Base-by-base conservation (phyloP, 2,113 vertebrate species). In the Aptenodytes patagonicus region DNA sequence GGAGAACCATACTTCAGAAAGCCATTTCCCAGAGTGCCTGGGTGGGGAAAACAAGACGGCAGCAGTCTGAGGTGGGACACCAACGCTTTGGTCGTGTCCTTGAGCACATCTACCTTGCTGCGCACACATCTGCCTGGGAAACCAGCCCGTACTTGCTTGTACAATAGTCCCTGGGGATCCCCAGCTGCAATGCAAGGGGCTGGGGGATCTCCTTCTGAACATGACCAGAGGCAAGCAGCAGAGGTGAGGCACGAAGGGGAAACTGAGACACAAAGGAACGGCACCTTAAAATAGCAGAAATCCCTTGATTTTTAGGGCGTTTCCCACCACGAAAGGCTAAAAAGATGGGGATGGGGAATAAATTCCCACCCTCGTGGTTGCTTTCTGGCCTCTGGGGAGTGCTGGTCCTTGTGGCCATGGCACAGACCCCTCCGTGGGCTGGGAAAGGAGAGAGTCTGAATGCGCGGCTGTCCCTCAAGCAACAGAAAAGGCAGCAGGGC, bases 81-180 rank as follows among this genome's bases (percentile, higher is more conserved):
- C 25, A 24, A 16, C 1, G 3, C 31, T 40, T 52, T 7, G 6
- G 20, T 57, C 0, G 0, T 28, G 26, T 61, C 57, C 40, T n/a
- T 42, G 31, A 47, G 17, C 1, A 0, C 24, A 11, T 38, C 51
- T 76, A 10, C 20, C 9, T 82, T 66, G 40, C 32, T 57, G 52
- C 31, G 20, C 25, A 15, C 32, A 11, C 6, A 17, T 26, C 32
- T 86, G 12, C 38, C 49, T 8, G 17, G 64, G 10, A 54, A 77
- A 71, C 10, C 34, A 47, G 44, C 38, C 18, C 1, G 0, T 46
- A 52, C 17, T 29, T 11, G 20, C 11, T 40, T 42, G 26, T 47
- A 28, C 6, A 20, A 16, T 25, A 13, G 34, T 61, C 40, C 19
- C n/a, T 60, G 57, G 26, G 49, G 46, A 42, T 31, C 13, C 15